Evolutionary conservation across 2,888 invertebrate genomes (phyloP).

Genomic region (Cephus runcator): DNA sequence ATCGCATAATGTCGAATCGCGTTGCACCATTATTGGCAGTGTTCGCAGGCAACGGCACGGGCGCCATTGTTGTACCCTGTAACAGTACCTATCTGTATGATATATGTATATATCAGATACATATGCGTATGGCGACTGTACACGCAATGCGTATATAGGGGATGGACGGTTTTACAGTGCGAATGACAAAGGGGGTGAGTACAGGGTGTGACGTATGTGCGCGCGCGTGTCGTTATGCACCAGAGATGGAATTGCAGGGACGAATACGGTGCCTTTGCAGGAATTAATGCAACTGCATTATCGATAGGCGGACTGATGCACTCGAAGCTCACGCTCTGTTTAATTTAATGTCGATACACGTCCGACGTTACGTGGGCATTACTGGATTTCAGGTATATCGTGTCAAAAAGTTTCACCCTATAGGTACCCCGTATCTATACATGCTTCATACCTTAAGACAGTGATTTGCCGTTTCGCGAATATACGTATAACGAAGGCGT

Average conservation of each 20-base stretch:
- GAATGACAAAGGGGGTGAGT: neutral
- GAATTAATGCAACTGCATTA: neutral
- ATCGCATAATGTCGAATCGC: neutral
- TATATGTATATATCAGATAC: too few species aligned
- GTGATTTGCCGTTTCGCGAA: neutral
- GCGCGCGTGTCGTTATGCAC: neutral
- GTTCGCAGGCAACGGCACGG: too few species aligned
- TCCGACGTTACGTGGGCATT: neutral
- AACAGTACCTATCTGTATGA: neutral
- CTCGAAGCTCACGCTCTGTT: neutral
- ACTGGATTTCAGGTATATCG: neutral
- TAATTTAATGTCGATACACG: too few species aligned
- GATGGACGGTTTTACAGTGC: neutral
- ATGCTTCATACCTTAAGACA: neutral
- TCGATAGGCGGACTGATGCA: neutral
- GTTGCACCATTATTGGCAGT: neutral
- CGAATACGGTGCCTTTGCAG: neutral
- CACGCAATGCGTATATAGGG: neutral
- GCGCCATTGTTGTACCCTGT: neutral
- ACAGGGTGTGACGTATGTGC: neutral
- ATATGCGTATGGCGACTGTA: neutral
- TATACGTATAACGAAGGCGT: neutral
- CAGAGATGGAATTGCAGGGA: neutral
- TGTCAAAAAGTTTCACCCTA: neutral
- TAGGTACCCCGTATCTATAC: neutral